These are phyloP conservation scores for Brachypteracias leptosomus DNA, from an alignment of 2,113 vertebrate species.

Conservation along the genomic window DNA sequence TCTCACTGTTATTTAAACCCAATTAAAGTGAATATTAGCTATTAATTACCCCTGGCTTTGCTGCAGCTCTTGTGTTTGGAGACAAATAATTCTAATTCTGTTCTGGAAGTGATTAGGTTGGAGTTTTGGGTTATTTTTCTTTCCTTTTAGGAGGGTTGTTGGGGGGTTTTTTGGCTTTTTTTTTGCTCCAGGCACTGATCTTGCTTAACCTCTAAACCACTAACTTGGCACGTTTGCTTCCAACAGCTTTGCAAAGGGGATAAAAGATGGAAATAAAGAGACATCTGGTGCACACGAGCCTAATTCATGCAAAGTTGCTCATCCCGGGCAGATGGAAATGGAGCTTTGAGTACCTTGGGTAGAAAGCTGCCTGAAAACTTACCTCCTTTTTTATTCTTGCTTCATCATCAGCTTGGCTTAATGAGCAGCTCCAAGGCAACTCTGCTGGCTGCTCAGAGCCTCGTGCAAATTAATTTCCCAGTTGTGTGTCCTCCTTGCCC, in stretches of 20 bases:
- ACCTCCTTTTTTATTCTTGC: slow-evolving; percentile 21
- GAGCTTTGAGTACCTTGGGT: slow-evolving; percentile 43
- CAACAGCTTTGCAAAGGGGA: slow-evolving; percentile 17
- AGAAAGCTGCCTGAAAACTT: slow-evolving; percentile 30
- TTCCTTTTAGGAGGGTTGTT: neutral
- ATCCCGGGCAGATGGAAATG: slow-evolving; percentile 60
- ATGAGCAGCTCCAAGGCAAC: slow-evolving; percentile 50
- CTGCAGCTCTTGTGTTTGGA: neutral
- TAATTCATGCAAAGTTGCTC: slow-evolving; percentile 45
- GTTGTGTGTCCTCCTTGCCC: neutral
- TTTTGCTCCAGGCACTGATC: neutral
- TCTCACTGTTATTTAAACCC: neutral
- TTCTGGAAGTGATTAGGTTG: neutral
- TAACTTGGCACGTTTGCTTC: neutral
- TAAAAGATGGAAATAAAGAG: slow-evolving; percentile 55
- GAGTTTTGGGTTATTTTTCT: neutral
- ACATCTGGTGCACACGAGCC: slow-evolving; percentile 38
- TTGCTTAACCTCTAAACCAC: slow-evolving; percentile 15
- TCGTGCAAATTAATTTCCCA: neutral
- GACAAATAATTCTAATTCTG: neutral
- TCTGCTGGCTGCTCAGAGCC: neutral
- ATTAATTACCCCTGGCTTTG: neutral
- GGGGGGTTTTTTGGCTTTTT: neutral
- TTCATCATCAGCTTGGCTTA: slow-evolving; percentile 43
- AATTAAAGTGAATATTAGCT: neutral